Percentiles rank a stretch among this genome's conserved stretches.
phyloP scores from a whole-genome alignment of 2,888 invertebrate genomes.

The Hoplodrina ambigua region DNA sequence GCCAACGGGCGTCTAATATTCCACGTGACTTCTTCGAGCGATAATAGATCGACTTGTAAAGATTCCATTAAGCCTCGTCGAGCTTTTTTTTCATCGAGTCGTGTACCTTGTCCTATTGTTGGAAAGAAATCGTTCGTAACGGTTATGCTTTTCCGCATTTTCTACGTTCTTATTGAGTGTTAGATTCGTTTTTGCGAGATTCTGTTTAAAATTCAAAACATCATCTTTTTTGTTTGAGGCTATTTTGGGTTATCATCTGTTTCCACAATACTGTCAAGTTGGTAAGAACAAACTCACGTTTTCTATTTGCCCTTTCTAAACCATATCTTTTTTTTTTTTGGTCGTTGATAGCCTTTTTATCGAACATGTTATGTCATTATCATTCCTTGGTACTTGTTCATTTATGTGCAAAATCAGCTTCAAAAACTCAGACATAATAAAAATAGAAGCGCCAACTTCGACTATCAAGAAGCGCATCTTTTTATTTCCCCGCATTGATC shows the following conservation, averaged over 20 bases:
- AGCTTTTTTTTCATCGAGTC: conserved; percentile 72
- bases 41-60: conserved; percentile 79
- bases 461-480: conserved; percentile 4
- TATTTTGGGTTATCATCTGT: conserved; percentile 33
- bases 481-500: conserved; percentile 28
- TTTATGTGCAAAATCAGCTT: neutral
- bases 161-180: conserved; percentile 70
- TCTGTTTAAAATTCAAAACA: conserved; percentile 53
- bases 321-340: neutral
- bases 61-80: conserved; percentile 79
- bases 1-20: conserved; percentile 81
- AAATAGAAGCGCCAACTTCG: neutral
- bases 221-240: conserved; percentile 45
- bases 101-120: conserved; percentile 78
- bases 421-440: neutral
- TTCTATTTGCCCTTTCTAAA: conserved; percentile 27
- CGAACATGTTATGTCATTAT: neutral
- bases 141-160: conserved; percentile 82
- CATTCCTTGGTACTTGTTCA: neutral
- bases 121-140: conserved; percentile 83
- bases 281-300: conserved; percentile 40
- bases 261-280: conserved; percentile 11
- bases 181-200: conserved; percentile 57
- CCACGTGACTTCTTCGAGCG: conserved; percentile 84
- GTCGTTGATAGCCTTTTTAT: neutral